Evolutionary conservation across 2,113 vertebrate genomes (phyloP).

Genomic region (Scortum barcoo): DNA sequence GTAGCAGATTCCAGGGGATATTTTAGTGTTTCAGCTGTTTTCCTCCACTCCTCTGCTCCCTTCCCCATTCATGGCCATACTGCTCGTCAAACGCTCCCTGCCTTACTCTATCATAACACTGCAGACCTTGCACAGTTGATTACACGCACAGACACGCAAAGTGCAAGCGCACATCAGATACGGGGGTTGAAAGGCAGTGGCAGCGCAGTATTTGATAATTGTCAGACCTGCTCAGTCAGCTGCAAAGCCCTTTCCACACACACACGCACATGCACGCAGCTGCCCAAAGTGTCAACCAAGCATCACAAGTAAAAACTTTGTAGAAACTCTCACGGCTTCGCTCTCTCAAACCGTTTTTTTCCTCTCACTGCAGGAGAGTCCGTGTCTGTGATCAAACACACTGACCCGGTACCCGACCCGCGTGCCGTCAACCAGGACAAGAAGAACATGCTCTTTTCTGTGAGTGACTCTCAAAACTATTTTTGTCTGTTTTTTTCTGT

Average conservation of each 20-base stretch:
- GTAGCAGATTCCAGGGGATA: slow-evolving; percentile 75
- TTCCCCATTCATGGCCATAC: slow-evolving; percentile 79
- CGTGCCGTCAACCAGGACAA: slow-evolving; percentile 99
- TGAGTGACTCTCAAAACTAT: slow-evolving; percentile 82
- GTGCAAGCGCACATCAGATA: slow-evolving; percentile 30
- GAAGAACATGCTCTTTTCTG: slow-evolving; percentile 99
- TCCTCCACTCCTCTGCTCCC: slow-evolving; percentile 22
- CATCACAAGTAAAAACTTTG: slow-evolving; percentile 9
- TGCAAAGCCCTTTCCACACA: slow-evolving; percentile 45
- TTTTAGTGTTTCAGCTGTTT: slow-evolving; percentile 74
- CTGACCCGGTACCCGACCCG: slow-evolving; percentile 97
- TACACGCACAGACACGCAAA: slow-evolving; percentile 32
- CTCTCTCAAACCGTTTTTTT: slow-evolving; percentile 22
- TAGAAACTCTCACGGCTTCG: slow-evolving; percentile 12
- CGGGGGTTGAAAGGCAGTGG: slow-evolving; percentile 37
- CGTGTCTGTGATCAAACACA: slow-evolving; percentile 99
- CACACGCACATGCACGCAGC: no score
- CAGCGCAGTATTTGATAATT: slow-evolving; percentile 44
- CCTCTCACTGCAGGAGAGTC: slow-evolving; percentile 90
- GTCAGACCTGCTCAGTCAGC: slow-evolving; percentile 51
- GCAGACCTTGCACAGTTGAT: slow-evolving; percentile 49
- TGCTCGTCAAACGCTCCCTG: slow-evolving; percentile 41
- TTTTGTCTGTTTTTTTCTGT: slow-evolving; percentile 6
- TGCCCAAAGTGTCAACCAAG: slow-evolving; percentile 38
- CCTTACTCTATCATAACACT: slow-evolving; percentile 43